These are phyloP conservation scores for Willowsia nigromaculata DNA, from an alignment of 2,888 invertebrate species.

Conservation along the genomic window DNA sequence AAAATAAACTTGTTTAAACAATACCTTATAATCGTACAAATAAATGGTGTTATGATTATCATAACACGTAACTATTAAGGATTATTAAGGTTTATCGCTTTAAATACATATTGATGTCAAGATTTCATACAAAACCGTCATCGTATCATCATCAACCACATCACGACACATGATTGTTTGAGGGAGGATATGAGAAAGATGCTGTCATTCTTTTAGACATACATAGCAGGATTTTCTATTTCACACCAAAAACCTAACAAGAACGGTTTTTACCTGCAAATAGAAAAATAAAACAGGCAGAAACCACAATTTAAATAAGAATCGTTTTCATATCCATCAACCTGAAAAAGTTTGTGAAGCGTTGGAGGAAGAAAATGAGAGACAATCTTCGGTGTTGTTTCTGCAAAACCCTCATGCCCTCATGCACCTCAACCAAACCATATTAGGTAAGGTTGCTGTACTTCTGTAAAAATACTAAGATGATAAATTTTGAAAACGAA, in stretches of 20 bases:
- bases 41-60: slow-evolving; percentile 15
- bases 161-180: slow-evolving; percentile 3
- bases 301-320: neutral
- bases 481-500: slow-evolving; percentile 2
- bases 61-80: slow-evolving; percentile 22
- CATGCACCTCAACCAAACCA: slow-evolving; percentile 1
- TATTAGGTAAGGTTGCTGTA: slow-evolving; percentile 7
- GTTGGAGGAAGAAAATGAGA: neutral
- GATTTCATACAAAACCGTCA: neutral
- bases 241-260: neutral
- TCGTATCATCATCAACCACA: neutral
- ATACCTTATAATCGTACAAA: neutral
- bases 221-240: too few species aligned
- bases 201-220: too few species aligned
- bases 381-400: neutral
- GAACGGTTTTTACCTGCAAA: neutral
- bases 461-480: neutral
- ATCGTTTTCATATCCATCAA: neutral
- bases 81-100: slow-evolving; percentile 6
- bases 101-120: neutral
- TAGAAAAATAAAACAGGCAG: neutral
- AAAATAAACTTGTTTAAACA: neutral
- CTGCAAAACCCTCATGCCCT: neutral
- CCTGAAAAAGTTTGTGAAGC: neutral
- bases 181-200: neutral